These are phyloP conservation scores for Eurystomus glaucurus DNA, from an alignment of 2,797 vertebrate species.

Conservation along the genomic window DNA sequence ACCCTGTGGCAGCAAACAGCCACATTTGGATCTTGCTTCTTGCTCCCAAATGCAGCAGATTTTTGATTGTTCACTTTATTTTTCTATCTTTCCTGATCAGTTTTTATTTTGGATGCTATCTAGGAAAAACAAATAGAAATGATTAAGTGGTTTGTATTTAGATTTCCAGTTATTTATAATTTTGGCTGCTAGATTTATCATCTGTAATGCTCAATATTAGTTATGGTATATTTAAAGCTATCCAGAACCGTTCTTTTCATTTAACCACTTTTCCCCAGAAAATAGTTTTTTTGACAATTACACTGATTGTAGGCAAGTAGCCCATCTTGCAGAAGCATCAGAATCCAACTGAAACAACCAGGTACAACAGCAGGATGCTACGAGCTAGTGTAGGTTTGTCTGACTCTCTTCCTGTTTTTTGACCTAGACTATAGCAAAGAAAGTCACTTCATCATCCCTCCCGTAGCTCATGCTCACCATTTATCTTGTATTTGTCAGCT, in stretches of 20 bases:
- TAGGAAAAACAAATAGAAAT: constrained; percentile 38
- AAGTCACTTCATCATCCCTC: background rate
- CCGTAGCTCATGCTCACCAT: background rate
- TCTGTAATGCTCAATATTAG: background rate
- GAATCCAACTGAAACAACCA: background rate
- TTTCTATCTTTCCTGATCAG: background rate
- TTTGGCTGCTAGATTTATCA: background rate
- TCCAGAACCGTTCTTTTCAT: background rate
- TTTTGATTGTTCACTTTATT: constrained; percentile 11
- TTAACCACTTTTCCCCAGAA: background rate
- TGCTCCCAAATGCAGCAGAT: background rate
- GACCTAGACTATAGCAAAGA: background rate
- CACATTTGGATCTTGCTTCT: background rate
- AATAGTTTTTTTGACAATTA: background rate
- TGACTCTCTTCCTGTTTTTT: background rate
- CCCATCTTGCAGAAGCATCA: background rate
- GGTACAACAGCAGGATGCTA: background rate
- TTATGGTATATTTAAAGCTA: background rate
- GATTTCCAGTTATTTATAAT: background rate
- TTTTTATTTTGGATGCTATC: background rate
- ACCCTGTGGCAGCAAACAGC: background rate
- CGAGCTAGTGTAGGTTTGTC: background rate
- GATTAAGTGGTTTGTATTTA: background rate
- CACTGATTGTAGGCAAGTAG: background rate
- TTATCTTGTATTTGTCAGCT: background rate